phyloP scores from a whole-genome alignment of 2,113 vertebrate species.

The Tupaia tana region DNA sequence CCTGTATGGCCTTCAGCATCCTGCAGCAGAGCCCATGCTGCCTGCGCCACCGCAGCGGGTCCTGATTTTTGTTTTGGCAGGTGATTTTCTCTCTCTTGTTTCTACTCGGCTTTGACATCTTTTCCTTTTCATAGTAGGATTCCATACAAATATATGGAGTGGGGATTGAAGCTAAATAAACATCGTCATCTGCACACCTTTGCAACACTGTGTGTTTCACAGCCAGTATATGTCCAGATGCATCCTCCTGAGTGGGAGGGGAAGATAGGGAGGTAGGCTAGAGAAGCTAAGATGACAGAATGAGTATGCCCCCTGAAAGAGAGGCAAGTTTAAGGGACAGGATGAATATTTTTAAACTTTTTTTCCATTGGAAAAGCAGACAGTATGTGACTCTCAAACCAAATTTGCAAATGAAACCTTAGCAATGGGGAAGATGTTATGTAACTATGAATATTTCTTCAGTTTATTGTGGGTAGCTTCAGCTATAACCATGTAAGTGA shows the following conservation, averaged over 20 bases:
- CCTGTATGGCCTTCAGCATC: too few relatives aligned
- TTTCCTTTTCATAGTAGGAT: slow-evolving; percentile 1
- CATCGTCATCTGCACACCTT: neutral
- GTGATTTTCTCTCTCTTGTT: neutral
- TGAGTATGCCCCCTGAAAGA: neutral
- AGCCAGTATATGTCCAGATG: neutral
- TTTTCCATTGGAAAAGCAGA: neutral
- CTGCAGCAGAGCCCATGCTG: too few relatives aligned
- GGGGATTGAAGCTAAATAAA: neutral
- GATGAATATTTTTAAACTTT: neutral
- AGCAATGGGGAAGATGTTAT: neutral
- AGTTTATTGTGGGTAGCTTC: neutral
- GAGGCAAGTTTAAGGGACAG: neutral
- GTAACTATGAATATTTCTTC: neutral
- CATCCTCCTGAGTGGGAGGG: neutral
- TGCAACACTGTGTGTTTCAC: neutral
- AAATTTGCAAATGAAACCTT: neutral
- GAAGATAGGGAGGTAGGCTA: neutral
- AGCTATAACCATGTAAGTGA: neutral
- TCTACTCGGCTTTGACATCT: neutral
- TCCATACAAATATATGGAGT: neutral
- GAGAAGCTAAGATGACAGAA: neutral
- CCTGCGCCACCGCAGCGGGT: too few relatives aligned
- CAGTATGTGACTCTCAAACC: neutral
- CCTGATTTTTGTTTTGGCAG: neutral